Conservation (phyloP, 2,888 invertebrate species). For the Tanypteryx hageni region DNA sequence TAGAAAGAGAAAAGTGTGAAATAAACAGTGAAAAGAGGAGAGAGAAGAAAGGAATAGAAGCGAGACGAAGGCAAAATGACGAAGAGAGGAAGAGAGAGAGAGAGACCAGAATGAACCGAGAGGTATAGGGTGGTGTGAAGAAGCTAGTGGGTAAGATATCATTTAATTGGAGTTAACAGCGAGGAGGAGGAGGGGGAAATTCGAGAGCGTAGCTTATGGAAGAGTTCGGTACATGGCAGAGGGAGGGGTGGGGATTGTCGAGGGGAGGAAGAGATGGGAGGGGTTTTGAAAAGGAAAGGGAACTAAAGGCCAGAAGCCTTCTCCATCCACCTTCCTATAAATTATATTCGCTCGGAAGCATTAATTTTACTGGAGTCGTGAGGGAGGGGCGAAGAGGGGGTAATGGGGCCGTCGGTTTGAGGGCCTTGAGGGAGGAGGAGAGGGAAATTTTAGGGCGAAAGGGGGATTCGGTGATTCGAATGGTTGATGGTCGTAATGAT, state of each 20-base stretch:
- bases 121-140: too few relatives aligned
- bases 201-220: not conserved
- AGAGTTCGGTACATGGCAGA: not conserved
- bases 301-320: slow-evolving; percentile 33
- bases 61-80: too few relatives aligned
- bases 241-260: not conserved
- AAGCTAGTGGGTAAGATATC: too few relatives aligned
- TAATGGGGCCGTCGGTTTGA: slow-evolving; percentile 31
- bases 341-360: slow-evolving; percentile 61
- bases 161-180: too few relatives aligned
- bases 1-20: too few relatives aligned
- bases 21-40: too few relatives aligned
- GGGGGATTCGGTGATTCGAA: slow-evolving; percentile 21
- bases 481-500: slow-evolving; percentile 45
- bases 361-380: slow-evolving; percentile 50
- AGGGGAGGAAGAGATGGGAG: not conserved
- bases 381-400: not conserved
- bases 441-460: not conserved
- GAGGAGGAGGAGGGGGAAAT: not conserved
- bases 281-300: slow-evolving; percentile 21
- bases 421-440: not conserved
- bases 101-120: too few relatives aligned
- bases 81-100: too few relatives aligned
- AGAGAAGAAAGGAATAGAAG: too few relatives aligned
- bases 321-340: slow-evolving; percentile 54